These are phyloP conservation scores for Vandiemenella viatica DNA, from an alignment of 2,888 invertebrate genomes.

Conservation along the genomic window DNA sequence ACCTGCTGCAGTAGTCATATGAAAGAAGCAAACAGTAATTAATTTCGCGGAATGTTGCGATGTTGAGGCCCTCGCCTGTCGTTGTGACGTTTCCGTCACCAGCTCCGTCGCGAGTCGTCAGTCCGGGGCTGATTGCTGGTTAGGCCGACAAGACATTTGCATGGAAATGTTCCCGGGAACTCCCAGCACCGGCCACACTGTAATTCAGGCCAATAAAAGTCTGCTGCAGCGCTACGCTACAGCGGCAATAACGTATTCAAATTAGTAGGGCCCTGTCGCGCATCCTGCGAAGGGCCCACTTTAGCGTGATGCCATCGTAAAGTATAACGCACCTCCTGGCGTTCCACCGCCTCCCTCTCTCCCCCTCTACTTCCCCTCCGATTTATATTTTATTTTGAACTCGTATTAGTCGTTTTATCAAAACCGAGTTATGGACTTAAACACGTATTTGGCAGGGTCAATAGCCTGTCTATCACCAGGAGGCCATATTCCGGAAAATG, in stretches of 20 bases:
- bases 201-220: conserved; percentile 4
- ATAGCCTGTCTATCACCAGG: conserved; percentile 1
- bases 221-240: conserved; percentile 1
- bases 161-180: conserved; percentile 2
- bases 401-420: neutral
- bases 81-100: too few relatives aligned
- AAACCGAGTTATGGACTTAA: neutral
- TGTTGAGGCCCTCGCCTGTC: too few relatives aligned
- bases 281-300: neutral
- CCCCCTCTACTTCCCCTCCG: too few relatives aligned
- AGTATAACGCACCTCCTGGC: conserved; percentile 1
- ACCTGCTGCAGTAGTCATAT: too few relatives aligned
- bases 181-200: conserved; percentile 2
- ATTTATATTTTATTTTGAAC: neutral
- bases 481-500: neutral
- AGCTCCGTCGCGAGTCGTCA: too few relatives aligned
- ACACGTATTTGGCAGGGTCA: conserved; percentile 1
- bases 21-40: too few relatives aligned
- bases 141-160: conserved; percentile 1
- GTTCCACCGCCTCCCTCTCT: too few relatives aligned
- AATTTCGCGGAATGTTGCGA: too few relatives aligned
- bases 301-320: conserved; percentile 2
- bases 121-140: conserved; percentile 1
- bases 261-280: neutral
- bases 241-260: conserved; percentile 4